Evolutionary conservation across 2,113 vertebrate genomes (phyloP).

Genomic region (Oryzias javanicus): DNA sequence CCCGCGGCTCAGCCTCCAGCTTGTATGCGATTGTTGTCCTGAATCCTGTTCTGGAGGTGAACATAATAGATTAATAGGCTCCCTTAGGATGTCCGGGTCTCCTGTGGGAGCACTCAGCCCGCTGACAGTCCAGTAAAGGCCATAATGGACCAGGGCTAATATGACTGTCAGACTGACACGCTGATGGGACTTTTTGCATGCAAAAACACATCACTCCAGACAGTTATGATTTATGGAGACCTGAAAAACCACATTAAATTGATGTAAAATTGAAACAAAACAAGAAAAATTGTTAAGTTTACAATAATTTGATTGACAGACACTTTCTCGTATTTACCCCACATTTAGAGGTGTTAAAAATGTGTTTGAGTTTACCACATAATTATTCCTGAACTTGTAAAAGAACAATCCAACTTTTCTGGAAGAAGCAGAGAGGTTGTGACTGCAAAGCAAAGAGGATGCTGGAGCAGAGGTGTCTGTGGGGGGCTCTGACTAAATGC

Average conservation of each 20-base stretch:
- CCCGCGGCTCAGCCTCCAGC: conserved; percentile 45
- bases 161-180: conserved; percentile 19
- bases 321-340: too few species aligned
- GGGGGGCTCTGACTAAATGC: conserved; percentile 36
- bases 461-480: conserved; percentile 15
- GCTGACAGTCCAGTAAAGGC: conserved; percentile 18
- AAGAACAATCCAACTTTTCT: conserved; percentile 3
- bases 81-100: conserved; percentile 44
- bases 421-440: conserved; percentile 31
- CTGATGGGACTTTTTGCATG: not conserved
- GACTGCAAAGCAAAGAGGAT: conserved; percentile 19
- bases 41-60: conserved; percentile 46
- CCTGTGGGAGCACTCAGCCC: conserved; percentile 40
- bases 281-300: too few species aligned
- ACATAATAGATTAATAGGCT: conserved; percentile 68
- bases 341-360: too few species aligned
- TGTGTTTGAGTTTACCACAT: not conserved
- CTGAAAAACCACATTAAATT: not conserved
- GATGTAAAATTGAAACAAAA: too few species aligned
- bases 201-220: not conserved
- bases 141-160: conserved; percentile 15
- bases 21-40: conserved; percentile 48
- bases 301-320: too few species aligned
- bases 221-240: not conserved
- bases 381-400: not conserved